phyloP scores from a whole-genome alignment of 23 tunicate genomes.

The Halocynthia aurantium region DNA sequence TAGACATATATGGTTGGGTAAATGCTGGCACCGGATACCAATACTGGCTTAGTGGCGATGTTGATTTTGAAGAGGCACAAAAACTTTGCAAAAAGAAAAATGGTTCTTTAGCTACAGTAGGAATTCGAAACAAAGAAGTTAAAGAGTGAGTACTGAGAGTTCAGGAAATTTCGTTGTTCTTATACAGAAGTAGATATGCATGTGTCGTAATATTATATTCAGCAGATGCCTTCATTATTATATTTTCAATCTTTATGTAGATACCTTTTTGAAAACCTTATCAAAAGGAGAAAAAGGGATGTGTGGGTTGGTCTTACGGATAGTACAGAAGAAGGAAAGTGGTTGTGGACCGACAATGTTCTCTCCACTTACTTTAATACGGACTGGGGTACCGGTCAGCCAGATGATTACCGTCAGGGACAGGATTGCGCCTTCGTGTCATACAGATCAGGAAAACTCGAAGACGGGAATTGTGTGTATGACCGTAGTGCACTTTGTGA shows the following conservation, averaged over 20 bases:
- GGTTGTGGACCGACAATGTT: neutral
- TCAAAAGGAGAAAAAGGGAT: neutral
- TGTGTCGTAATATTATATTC: too few species aligned
- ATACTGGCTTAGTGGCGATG: slow-evolving; percentile 3
- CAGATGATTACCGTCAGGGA: neutral
- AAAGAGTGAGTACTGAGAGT: neutral
- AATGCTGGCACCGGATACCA: neutral
- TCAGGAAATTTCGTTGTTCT: neutral
- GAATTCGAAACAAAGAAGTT: neutral
- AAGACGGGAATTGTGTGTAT: neutral
- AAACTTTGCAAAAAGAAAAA: neutral
- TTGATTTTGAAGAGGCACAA: neutral
- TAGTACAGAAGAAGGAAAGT: neutral
- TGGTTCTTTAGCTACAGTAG: neutral
- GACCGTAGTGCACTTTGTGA: slow-evolving; percentile 2
- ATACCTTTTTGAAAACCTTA: neutral
- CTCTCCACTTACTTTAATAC: neutral
- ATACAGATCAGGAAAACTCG: neutral
- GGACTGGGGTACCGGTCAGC: neutral
- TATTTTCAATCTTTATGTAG: neutral
- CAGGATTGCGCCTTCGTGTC: neutral
- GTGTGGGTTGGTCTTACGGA: slow-evolving; percentile 5
- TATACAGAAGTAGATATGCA: neutral
- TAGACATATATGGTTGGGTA: slow-evolving; percentile 10
- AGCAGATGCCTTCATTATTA: too few species aligned